Conservation (phyloP, 2,113 vertebrate genomes). For the Pterocles burchelli region DNA sequence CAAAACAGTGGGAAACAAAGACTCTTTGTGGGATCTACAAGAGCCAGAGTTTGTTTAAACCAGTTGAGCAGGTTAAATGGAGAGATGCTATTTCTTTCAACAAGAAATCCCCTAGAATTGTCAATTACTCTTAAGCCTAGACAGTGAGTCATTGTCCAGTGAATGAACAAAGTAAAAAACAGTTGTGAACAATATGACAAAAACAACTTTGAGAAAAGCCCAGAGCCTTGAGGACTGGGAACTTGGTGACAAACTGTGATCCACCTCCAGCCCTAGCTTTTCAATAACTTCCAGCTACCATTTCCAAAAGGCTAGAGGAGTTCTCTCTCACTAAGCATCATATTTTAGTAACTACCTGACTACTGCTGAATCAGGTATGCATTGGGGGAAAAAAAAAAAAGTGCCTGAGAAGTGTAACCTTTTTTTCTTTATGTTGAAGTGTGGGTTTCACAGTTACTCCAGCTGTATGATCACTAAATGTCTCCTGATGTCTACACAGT, state of each 20-base stretch:
- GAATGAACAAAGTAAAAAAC: neutral
- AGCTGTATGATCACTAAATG: neutral
- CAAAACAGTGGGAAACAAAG: neutral
- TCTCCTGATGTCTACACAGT: neutral
- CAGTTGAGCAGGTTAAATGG: conserved; percentile 20
- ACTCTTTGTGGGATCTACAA: conserved; percentile 1
- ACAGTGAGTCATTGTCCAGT: neutral
- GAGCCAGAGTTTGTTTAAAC: neutral
- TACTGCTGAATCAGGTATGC: neutral
- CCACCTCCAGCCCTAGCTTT: neutral
- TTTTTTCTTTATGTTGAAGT: neutral
- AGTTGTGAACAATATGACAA: neutral
- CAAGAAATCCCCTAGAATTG: neutral
- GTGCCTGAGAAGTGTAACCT: neutral
- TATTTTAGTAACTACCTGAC: neutral
- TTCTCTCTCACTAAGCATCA: neutral
- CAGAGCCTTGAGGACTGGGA: neutral
- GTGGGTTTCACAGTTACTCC: neutral
- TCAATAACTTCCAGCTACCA: neutral
- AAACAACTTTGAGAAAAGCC: neutral
- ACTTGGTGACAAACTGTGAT: neutral
- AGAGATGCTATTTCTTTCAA: conserved; percentile 3
- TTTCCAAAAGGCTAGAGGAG: neutral
- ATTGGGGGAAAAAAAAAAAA: neutral
- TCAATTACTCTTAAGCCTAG: neutral